These are phyloP conservation scores for Sciurus vulgaris DNA, from an alignment of 2,797 vertebrate genomes.

Conservation along the genomic window DNA sequence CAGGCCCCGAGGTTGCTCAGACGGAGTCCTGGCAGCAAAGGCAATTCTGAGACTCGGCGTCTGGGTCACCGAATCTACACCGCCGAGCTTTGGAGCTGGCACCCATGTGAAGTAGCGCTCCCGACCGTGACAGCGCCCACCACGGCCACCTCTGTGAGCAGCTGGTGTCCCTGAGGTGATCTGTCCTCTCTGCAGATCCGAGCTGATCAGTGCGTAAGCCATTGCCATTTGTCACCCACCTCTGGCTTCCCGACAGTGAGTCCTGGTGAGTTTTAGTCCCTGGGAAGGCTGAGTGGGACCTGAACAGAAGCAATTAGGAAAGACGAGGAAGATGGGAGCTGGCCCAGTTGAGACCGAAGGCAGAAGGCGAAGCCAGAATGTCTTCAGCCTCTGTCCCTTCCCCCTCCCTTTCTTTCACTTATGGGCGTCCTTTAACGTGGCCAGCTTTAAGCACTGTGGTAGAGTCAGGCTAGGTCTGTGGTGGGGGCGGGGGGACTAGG, in stretches of 20 bases:
- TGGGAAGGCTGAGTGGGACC: neutral
- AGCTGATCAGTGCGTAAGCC: neutral
- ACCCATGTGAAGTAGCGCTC: neutral
- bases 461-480: neutral
- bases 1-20: neutral
- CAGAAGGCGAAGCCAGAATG: neutral
- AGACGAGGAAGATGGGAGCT: neutral
- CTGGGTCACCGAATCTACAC: neutral
- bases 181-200: too few relatives aligned
- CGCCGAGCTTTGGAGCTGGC: neutral
- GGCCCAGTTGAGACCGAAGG: constrained; percentile 13
- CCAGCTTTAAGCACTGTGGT: neutral
- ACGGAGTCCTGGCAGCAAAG: neutral
- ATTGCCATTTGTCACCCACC: neutral
- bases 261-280: constrained; percentile 1
- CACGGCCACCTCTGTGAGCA: neutral
- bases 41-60: neutral
- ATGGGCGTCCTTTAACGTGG: neutral
- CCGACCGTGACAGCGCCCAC: neutral
- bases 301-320: constrained; percentile 17
- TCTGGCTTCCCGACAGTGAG: constrained; percentile 19
- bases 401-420: neutral
- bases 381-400: too few relatives aligned
- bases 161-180: too few relatives aligned
- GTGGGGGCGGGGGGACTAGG: too few relatives aligned